phyloP scores from a whole-genome alignment of 2,797 vertebrate genomes.

The Oophaga sylvatica region DNA sequence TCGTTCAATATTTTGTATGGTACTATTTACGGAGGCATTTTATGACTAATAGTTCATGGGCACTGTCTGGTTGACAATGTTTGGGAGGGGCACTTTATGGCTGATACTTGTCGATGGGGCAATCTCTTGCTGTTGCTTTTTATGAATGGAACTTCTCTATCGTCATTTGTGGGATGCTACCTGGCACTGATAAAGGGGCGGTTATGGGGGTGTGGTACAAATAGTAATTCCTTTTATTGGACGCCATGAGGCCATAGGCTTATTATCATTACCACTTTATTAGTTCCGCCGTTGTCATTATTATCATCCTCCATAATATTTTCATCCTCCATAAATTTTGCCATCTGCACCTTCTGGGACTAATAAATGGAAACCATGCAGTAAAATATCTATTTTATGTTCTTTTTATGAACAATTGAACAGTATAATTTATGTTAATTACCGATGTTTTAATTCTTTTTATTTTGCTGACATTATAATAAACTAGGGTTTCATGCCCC shows the following conservation, averaged over 20 bases:
- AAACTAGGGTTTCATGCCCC: background rate
- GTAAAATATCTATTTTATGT: background rate
- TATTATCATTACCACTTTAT: background rate
- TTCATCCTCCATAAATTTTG: background rate
- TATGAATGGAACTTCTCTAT: too few species aligned
- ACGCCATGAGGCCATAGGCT: background rate
- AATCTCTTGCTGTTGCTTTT: too few species aligned
- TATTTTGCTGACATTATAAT: background rate
- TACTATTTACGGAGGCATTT: too few species aligned
- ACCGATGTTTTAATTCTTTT: conserved; percentile 1
- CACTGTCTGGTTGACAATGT: background rate
- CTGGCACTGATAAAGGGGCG: too few species aligned
- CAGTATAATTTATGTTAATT: background rate
- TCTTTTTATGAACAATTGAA: conserved; percentile 4
- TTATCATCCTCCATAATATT: background rate
- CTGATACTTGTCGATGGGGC: background rate
- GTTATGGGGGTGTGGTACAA: too few species aligned
- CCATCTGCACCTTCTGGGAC: background rate
- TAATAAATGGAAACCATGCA: background rate
- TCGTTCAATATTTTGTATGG: too few species aligned
- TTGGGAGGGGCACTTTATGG: background rate
- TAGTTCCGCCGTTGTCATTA: background rate
- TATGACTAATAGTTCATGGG: too few species aligned
- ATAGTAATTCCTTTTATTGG: background rate
- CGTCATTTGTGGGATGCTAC: too few species aligned